phyloP scores from a whole-genome alignment of 2,797 vertebrate species.

The Enteromius argenteus region DNA sequence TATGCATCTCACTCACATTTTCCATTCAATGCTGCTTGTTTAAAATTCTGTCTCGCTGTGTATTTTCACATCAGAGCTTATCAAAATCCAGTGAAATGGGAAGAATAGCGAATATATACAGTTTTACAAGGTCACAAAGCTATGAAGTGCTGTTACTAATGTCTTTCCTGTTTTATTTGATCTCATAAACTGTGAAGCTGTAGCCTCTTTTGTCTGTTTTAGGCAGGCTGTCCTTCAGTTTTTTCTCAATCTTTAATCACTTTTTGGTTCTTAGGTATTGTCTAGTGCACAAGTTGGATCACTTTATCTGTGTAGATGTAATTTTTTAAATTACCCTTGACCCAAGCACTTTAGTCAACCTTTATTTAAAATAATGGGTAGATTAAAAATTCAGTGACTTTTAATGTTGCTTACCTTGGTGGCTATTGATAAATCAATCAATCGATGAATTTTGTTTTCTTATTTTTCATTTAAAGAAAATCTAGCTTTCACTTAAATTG shows the following conservation, averaged over 20 bases:
- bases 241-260: not conserved
- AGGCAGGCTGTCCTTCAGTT: not conserved
- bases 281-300: not conserved
- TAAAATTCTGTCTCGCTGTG: not conserved
- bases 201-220: not conserved
- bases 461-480: not conserved
- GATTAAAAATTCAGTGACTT: not conserved
- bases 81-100: conserved; percentile 1
- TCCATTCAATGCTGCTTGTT: not conserved
- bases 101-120: not conserved
- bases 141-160: not conserved
- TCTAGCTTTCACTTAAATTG: not conserved
- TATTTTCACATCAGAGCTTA: not conserved
- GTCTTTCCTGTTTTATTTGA: conserved; percentile 2
- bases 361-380: not conserved
- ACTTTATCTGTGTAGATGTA: not conserved
- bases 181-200: not conserved
- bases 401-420: not conserved
- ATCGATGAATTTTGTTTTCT: not conserved
- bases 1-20: not conserved
- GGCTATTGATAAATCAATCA: too few relatives aligned
- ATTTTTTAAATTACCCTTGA: not conserved
- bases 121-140: conserved; percentile 7
- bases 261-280: not conserved
- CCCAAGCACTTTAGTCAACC: not conserved